A percentile compares a stretch with the other conserved stretches of the same genome.
Conservation (phyloP, 2,797 vertebrate species). For the Gymnoscopelus braueri region DNA sequence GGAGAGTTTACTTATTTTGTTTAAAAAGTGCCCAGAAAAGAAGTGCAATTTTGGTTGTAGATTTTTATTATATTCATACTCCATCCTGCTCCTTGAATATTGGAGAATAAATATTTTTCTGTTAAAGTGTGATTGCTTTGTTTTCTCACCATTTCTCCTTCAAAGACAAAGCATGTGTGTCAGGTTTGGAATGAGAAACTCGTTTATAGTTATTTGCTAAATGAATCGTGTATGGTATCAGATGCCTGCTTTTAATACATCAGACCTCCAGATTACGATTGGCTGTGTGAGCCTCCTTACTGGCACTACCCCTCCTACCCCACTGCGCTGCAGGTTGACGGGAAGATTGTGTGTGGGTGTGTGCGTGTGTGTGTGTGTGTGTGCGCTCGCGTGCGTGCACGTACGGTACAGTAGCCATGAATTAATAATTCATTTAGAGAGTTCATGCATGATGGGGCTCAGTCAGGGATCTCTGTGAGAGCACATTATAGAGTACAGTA, state of each 20-base stretch:
- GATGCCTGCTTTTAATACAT: background rate
- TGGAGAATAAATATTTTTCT: conserved; percentile 55
- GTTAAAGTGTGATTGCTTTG: conserved; percentile 9
- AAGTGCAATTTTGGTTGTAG: background rate
- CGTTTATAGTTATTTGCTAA: background rate
- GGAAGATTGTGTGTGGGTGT: conserved; percentile 17
- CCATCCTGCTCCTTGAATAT: background rate
- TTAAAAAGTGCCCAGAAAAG: background rate
- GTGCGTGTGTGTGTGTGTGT: background rate
- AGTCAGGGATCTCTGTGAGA: conserved; percentile 22
- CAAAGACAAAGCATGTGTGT: background rate
- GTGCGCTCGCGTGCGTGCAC: background rate
- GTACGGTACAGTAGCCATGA: conserved; percentile 12
- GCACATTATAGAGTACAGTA: conserved; percentile 3
- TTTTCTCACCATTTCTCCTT: background rate
- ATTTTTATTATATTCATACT: too few species aligned
- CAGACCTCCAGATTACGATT: background rate
- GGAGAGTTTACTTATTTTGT: background rate
- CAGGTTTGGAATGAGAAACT: background rate
- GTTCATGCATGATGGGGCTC: conserved; percentile 46
- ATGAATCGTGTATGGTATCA: conserved; percentile 6
- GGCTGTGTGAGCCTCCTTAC: conserved; percentile 21
- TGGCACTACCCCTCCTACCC: conserved; percentile 12
- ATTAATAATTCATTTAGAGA: conserved; percentile 59
- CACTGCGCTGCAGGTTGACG: conserved; percentile 1